Evolutionary conservation across 2,113 vertebrate species (phyloP).

Genomic region (Cardinalis cardinalis): DNA sequence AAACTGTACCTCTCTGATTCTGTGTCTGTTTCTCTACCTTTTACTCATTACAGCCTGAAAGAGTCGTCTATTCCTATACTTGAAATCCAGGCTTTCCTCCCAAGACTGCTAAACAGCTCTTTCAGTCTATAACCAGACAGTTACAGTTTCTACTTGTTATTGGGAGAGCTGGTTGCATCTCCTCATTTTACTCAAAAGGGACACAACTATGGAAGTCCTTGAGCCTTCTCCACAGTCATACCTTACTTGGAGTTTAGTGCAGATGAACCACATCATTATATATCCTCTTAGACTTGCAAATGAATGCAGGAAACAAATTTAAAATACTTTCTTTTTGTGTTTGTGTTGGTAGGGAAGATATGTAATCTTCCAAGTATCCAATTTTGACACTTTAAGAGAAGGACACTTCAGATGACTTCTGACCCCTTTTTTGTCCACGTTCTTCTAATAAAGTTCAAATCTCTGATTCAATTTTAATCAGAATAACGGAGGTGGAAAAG

Average conservation of each 20-base stretch:
- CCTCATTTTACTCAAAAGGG: background rate
- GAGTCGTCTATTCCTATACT: background rate
- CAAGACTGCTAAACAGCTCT: background rate
- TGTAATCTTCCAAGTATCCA: fast-evolving
- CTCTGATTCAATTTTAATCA: background rate
- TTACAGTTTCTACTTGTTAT: background rate
- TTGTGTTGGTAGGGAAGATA: background rate
- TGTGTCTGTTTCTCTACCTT: background rate
- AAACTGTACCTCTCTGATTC: background rate
- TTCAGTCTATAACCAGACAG: background rate
- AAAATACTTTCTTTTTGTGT: background rate
- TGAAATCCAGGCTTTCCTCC: background rate
- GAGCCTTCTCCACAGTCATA: background rate
- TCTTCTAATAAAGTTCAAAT: background rate
- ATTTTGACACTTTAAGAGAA: background rate
- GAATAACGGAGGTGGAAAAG: background rate
- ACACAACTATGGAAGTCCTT: background rate
- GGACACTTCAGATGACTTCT: background rate
- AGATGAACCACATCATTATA: background rate
- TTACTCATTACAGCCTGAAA: background rate
- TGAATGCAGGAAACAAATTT: background rate
- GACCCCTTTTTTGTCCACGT: background rate
- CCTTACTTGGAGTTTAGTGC: background rate
- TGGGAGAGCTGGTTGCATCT: background rate
- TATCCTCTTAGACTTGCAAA: background rate